A percentile compares a stretch with the other conserved stretches of the same genome.
Evolutionary conservation across 2,888 invertebrate species (phyloP).

Genomic region (Clostera curtula): DNA sequence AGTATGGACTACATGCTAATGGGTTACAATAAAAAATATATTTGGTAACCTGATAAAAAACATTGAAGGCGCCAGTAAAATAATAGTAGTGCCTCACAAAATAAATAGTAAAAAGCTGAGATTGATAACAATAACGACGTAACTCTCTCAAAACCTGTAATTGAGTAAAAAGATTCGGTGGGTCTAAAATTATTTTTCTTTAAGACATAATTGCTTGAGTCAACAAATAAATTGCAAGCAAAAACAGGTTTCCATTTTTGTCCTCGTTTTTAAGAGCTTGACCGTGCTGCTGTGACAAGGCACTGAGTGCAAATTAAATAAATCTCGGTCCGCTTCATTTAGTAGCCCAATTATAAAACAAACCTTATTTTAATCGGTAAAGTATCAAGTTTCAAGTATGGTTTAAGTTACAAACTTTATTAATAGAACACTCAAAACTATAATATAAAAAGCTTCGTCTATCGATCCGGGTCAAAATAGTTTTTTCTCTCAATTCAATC

Average conservation of each 20-base stretch:
- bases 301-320: constrained; percentile 16
- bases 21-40: constrained; percentile 66
- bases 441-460: constrained; percentile 21
- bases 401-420: constrained; percentile 3
- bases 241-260: constrained; percentile 44
- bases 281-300: constrained; percentile 37
- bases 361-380: constrained; percentile 1
- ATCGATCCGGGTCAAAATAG: constrained; percentile 35
- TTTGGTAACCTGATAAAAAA: constrained; percentile 48
- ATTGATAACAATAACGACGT: constrained; percentile 24
- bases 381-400: constrained; percentile 1
- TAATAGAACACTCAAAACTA: constrained; percentile 5
- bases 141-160: constrained; percentile 18
- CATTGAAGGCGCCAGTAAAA: constrained; percentile 35
- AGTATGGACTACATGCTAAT: constrained; percentile 62
- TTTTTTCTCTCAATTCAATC: constrained; percentile 43
- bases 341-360: constrained; percentile 2
- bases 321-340: constrained; percentile 4
- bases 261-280: constrained; percentile 42
- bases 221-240: constrained; percentile 33
- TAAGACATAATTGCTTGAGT: constrained; percentile 39
- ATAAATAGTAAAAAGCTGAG: constrained; percentile 24
- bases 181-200: constrained; percentile 16
- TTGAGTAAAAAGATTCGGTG: constrained; percentile 26
- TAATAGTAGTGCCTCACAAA: constrained; percentile 35